These are phyloP conservation scores for Drosophila aldrichi DNA, from an alignment of 2,888 invertebrate species.

Conservation along the genomic window DNA sequence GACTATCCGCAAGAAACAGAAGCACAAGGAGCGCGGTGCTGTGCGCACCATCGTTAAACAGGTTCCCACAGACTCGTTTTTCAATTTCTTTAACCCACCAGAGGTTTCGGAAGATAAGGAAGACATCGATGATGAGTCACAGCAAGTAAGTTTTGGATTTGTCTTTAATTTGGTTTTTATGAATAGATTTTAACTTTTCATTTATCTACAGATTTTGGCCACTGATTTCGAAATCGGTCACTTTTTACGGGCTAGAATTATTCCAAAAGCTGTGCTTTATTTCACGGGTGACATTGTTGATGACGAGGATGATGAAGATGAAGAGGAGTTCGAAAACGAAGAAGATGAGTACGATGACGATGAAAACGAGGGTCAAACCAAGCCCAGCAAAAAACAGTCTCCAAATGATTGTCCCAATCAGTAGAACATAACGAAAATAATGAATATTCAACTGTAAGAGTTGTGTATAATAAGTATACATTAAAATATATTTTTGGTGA, in stretches of 20 bases:
- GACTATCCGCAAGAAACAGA: slow-evolving; percentile 98
- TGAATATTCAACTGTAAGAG: slow-evolving; percentile 28
- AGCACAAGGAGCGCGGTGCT: slow-evolving; percentile 97
- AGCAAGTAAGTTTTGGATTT: slow-evolving; percentile 82
- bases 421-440: slow-evolving; percentile 84
- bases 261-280: slow-evolving; percentile 98
- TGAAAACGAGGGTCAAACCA: slow-evolving; percentile 87
- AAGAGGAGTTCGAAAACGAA: slow-evolving; percentile 88
- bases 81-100: slow-evolving; percentile 99
- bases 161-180: not conserved
- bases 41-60: slow-evolving; percentile 97
- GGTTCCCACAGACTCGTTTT: slow-evolving; percentile 98
- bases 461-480: slow-evolving; percentile 62
- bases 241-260: slow-evolving; percentile 97
- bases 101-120: slow-evolving; percentile 92
- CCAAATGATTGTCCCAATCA: slow-evolving; percentile 91
- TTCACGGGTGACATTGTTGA: slow-evolving; percentile 96
- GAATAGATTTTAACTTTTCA: not conserved
- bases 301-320: slow-evolving; percentile 90
- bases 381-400: slow-evolving; percentile 78
- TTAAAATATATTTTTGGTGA: slow-evolving; percentile 72
- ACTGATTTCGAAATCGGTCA: slow-evolving; percentile 99
- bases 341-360: slow-evolving; percentile 87
- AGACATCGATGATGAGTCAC: slow-evolving; percentile 95
- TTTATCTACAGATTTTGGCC: slow-evolving; percentile 88